Base-by-base conservation (phyloP, 1,140 invertebrate genomes). In the Andrena cerasifolii region DNA sequence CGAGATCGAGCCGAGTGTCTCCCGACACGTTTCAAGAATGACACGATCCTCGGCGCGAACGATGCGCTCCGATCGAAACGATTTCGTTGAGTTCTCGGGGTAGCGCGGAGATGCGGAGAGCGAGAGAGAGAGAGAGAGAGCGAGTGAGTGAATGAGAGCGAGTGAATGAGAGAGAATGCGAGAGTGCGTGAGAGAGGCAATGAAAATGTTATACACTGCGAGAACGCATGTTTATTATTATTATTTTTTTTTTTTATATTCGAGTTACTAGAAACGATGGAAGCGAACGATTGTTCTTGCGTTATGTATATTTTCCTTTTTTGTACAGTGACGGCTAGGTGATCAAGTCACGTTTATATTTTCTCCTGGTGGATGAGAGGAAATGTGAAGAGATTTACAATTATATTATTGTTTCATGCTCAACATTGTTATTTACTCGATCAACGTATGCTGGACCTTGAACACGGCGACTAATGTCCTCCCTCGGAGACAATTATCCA, bases 341-440 rank as follows among this genome's bases (percentile, higher is more conserved):
- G 73, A 51, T 68, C 43, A 54, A 40, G 51, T 47, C 40, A 66
- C 59, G 4, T 51, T 76, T 61, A 78, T 65, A 65, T 78, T 72
- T 70, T 54, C 72, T 79, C 28, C 31, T 68, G 51, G 31, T 58
- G 43, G 16, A 68, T 43, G 67, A 80, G 58, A 77, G 59, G 53
- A 45, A 76, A 68, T 84, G 72, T 80, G 61, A 80, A 80, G 66
- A 61, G 75, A 70, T 76, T 79, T 61, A 67, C 45, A 67, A 71
- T 83, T 79, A 77, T 83, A 80, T 56, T 33, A 75, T 65, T 66
- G 62, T 83, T 83, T 76, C 40, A 70, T 84, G 70, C 72, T 53
- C 49, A 83, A 53, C 53, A 79, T 70, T 73, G 76, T 68, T 79
- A 47, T 76, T 75, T 70, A 83, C 36, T 62, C 53, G 56, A 66